Evolutionary conservation across 2,888 invertebrate species (phyloP), one percentile per base, ranked within the genome.

Genomic region (Limulus polyphemus): DNA sequence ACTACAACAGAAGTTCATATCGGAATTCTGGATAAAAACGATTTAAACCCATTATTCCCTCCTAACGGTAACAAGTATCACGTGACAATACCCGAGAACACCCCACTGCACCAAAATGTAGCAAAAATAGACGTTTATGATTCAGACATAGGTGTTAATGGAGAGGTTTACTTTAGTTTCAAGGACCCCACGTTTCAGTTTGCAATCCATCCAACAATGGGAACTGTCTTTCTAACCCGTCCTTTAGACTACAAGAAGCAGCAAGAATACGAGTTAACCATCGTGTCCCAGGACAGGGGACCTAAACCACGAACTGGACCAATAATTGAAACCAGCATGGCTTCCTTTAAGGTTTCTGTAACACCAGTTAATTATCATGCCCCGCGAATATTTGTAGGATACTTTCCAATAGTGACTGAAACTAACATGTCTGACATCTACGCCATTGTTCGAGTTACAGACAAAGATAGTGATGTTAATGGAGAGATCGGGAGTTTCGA

Each of bases 111-210:
- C 77, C 82, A 84, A 61, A 89, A 86, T 75, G 83, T 94, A 32
- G 69, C 75, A 10, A 73, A 73, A 65, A 78, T 82, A 11, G 76
- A 84, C 49, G 98, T 97, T 0, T 93, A 92, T 73, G 98, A 99
- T 78, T 95, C 98, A 5, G 98, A 99, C 77, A 80, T 90, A 49
- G 98, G 97, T 3, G 81, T 91, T 71, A 98, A 98, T 77, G 94
- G 95, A 0, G 93, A 97, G 79, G 90, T 98, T 71, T 97, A 97
- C 79, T 98, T 95, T 79, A 93, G 91, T 75, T 85, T 98, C 72
- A 80, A 83, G 58, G 85, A 88, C 70, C 82, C 83, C 63, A 89
- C 86, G 55, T 71, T 73, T 9, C 85, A 84, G 71, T 98, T 97
- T 75, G 87, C 91, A 49, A 85, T 99, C 62, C 93, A 98, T 77